phyloP scores from a whole-genome alignment of 2,113 vertebrate genomes.

The Protomyctophum bolini region DNA sequence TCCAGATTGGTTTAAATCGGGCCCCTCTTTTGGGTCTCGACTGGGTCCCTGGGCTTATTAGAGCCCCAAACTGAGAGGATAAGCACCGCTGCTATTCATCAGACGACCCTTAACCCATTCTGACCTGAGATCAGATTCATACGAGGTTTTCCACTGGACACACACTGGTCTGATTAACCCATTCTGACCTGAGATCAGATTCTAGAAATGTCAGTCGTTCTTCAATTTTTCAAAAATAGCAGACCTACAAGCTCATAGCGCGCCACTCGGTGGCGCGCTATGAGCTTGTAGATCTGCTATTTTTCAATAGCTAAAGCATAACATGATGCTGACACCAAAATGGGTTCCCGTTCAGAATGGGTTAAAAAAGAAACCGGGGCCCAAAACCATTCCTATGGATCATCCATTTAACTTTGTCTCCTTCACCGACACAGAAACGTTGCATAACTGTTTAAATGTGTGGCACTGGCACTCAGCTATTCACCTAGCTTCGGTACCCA shows the following conservation, averaged over 20 bases:
- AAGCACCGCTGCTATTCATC: constrained; percentile 73
- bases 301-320: too few relatives aligned
- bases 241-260: too few relatives aligned
- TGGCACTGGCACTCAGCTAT: not conserved
- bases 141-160: too few relatives aligned
- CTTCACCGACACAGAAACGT: constrained; percentile 4
- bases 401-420: constrained; percentile 41
- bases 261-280: too few relatives aligned
- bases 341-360: too few relatives aligned
- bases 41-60: constrained; percentile 77
- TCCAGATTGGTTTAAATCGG: constrained; percentile 75
- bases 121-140: too few relatives aligned
- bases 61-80: constrained; percentile 65
- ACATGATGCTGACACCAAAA: too few relatives aligned
- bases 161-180: too few relatives aligned
- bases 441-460: constrained; percentile 4
- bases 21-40: constrained; percentile 68
- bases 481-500: not conserved
- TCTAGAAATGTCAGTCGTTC: too few relatives aligned
- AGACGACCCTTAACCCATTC: constrained; percentile 52
- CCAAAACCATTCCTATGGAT: constrained; percentile 51
- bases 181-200: too few relatives aligned
- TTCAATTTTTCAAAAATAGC: too few relatives aligned
- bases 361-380: constrained; percentile 51
- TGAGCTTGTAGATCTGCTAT: too few relatives aligned